Conservation (phyloP, 2,888 invertebrate genomes). For the Chloroclystis v-ata region DNA sequence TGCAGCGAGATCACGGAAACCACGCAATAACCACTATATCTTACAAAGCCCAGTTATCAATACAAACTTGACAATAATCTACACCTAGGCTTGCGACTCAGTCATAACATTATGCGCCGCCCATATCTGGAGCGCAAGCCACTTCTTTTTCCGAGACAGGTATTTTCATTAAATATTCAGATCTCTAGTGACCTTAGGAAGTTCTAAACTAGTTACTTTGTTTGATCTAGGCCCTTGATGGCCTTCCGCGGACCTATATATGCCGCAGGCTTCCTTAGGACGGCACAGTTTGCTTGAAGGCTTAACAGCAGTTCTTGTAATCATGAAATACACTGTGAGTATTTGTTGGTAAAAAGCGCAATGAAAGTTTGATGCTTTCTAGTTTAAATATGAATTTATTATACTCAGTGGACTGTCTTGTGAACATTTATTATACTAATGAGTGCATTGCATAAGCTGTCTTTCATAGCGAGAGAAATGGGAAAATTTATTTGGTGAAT, state of each 20-base stretch:
- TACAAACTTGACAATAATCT: background rate
- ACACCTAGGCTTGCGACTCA: background rate
- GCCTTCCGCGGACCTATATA: conserved; percentile 67
- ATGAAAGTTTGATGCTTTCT: too few relatives aligned
- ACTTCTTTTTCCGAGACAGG: conserved; percentile 50
- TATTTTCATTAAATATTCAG: conserved; percentile 64
- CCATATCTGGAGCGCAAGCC: conserved; percentile 46
- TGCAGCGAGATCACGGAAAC: background rate
- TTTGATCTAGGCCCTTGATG: conserved; percentile 31
- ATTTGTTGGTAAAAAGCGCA: background rate
- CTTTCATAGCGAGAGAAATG: too few relatives aligned
- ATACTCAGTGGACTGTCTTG: too few relatives aligned
- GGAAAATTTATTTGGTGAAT: too few relatives aligned
- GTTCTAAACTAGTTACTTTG: conserved; percentile 42
- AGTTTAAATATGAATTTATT: too few relatives aligned
- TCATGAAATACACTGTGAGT: conserved; percentile 72
- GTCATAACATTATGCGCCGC: conserved; percentile 40
- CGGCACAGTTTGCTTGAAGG: conserved; percentile 70
- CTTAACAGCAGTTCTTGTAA: conserved; percentile 69
- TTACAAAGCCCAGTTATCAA: background rate
- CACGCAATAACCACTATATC: background rate
- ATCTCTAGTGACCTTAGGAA: conserved; percentile 56
- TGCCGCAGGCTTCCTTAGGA: conserved; percentile 50
- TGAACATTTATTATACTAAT: too few relatives aligned
- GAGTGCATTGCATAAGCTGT: too few relatives aligned